Percentiles rank a stretch among this genome's conserved stretches.
Evolutionary conservation across 1,140 invertebrate species (phyloP).

Genomic region (Condylostylus longicornis): DNA sequence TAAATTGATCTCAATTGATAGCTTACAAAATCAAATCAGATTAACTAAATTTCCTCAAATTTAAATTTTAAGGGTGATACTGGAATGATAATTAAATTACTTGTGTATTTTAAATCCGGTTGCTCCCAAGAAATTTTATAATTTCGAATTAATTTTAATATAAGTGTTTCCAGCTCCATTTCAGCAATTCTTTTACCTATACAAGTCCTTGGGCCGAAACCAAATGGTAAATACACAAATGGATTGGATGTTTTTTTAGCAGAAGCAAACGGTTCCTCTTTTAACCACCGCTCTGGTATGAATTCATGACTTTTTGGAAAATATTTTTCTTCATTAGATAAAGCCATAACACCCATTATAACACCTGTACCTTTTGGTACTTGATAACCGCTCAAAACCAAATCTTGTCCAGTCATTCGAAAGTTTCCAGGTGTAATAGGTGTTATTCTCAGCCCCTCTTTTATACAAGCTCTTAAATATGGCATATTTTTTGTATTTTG

Average conservation of each 20-base stretch:
- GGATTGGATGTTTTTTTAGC: constrained; percentile 35
- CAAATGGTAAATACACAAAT: constrained; percentile 48
- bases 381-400: constrained; percentile 36
- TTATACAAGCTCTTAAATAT: constrained; percentile 46
- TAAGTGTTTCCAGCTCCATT: constrained; percentile 1
- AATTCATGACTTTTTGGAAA: constrained; percentile 35
- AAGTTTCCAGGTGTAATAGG: constrained; percentile 35
- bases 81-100: background rate
- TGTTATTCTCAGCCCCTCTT: constrained; percentile 40
- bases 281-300: constrained; percentile 42
- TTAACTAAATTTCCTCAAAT: background rate
- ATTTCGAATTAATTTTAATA: background rate
- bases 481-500: constrained; percentile 37
- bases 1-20: too few relatives aligned
- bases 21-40: too few relatives aligned
- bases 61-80: background rate
- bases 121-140: background rate
- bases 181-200: constrained; percentile 3
- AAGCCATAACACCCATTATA: constrained; percentile 31
- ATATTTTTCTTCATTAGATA: constrained; percentile 31
- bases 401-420: constrained; percentile 33
- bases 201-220: constrained; percentile 40
- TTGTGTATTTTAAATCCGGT: background rate
- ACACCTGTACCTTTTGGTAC: constrained; percentile 41
- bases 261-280: constrained; percentile 10